Conservation (phyloP, 1,140 invertebrate genomes). For the Probaryconus sp. region DNA sequence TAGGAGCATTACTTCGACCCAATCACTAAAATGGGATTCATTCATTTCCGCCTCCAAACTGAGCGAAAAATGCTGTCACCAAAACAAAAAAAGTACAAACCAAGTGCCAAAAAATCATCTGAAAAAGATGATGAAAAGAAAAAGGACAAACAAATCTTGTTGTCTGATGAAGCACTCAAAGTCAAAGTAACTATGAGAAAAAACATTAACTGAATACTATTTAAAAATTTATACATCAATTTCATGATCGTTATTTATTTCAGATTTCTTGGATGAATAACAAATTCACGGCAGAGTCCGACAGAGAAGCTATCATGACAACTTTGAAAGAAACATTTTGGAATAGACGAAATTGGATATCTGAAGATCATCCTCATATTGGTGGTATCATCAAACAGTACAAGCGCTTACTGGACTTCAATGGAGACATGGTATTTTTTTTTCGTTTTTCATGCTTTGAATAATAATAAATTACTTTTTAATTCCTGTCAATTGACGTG, state of each 20-base stretch:
- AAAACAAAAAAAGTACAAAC: conserved; percentile 7
- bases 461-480: no score
- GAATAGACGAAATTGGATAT: conserved; percentile 35
- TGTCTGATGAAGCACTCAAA: not conserved
- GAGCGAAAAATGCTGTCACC: conserved; percentile 1
- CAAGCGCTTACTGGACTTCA: conserved; percentile 15
- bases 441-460: no score
- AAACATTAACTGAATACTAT: not conserved
- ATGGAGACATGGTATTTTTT: conserved; percentile 45
- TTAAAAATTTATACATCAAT: not conserved
- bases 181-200: conserved; percentile 10
- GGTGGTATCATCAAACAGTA: conserved; percentile 16
- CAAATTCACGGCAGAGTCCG: conserved; percentile 4
- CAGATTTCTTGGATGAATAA: conserved; percentile 26
- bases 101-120: not conserved
- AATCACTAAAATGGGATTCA: conserved; percentile 11
- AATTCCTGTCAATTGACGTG: no score
- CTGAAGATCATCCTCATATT: conserved; percentile 1
- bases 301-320: conserved; percentile 3
- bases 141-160: not conserved
- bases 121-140: not conserved
- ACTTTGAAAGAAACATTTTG: conserved; percentile 18
- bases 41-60: conserved; percentile 21
- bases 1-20: conserved; percentile 26
- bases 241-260: conserved; percentile 10